Base-by-base conservation (phyloP, 1,140 invertebrate genomes). In the Varroa destructor region DNA sequence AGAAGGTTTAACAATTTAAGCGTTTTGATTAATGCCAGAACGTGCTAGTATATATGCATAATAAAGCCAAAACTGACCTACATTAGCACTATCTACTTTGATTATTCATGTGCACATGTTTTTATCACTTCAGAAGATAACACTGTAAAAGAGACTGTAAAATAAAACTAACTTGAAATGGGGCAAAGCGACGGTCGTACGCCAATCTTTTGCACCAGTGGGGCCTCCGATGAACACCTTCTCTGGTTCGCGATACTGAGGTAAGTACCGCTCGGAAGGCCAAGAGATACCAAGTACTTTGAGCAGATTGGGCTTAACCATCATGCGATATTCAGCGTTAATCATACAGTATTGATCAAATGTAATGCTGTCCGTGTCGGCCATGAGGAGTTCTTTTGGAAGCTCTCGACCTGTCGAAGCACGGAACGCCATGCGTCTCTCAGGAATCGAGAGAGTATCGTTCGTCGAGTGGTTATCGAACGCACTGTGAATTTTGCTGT, bases 401-500 rank as follows among this genome's bases (percentile, higher is more conserved):
- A 67, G 40, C 12, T 40, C 37, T 2, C 61, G 10, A 46, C 61
- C 61, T 12, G 12, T 14, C 12, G 46, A 46, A 2, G 12, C 61
- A 14, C 37, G 61, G 14, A 67, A 40, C 14, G 61, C 61, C 14
- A 67, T 14, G 46, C 8, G 12, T 2, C 61, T n/a, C 37, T 67
- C 61, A 43, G 40, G 40, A 12, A 67, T n/a, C 37, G 61, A 67
- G 1, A 67, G 36, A 5, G 14, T 2, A 37, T 67, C 46, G 37
- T 67, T 67, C n/a, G 61, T 67, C 12, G 61, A 67, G 61, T 67
- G 46, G 37, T 67, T 67, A 12, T 67, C 61, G 37, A 67, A 43
- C 12, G 14, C 37, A 3, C 61, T 67, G 12, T 46, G 61, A 40
- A 40, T 67, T 2, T 37, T 67, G 40, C 61, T 67, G 37, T 46